phyloP scores from a whole-genome alignment of 2,888 invertebrate genomes.

The Tridacna gigas region DNA sequence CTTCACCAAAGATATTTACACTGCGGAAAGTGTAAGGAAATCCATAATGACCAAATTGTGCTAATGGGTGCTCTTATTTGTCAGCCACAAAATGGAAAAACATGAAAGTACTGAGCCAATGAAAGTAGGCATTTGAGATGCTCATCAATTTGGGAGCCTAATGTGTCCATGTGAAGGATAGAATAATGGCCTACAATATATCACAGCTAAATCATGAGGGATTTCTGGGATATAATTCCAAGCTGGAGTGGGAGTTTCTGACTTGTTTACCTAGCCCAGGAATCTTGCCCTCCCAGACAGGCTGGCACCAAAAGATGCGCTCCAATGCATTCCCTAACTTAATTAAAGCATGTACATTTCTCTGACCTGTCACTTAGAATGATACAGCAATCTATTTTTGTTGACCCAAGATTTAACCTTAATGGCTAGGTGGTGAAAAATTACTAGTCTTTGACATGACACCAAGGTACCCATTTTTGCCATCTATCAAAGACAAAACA shows the following conservation, averaged over 20 bases:
- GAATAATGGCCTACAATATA: conserved; percentile 25
- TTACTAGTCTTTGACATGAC: not conserved
- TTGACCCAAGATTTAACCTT: conserved; percentile 14
- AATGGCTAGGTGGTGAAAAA: conserved; percentile 20
- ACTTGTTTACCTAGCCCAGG: conserved; percentile 23
- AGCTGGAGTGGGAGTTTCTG: conserved; percentile 10
- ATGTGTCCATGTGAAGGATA: conserved; percentile 19
- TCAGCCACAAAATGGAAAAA: conserved; percentile 9
- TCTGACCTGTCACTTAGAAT: conserved; percentile 39
- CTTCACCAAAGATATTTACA: too few relatives aligned
- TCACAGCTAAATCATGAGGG: conserved; percentile 22
- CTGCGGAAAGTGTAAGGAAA: not conserved
- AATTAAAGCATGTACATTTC: conserved; percentile 39
- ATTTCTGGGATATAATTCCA: conserved; percentile 20
- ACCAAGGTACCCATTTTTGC: not conserved
- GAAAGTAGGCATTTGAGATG: conserved; percentile 12
- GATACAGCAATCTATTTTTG: conserved; percentile 46
- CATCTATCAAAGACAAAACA: conserved; percentile 1
- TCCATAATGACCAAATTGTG: conserved; percentile 16
- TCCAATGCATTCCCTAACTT: conserved; percentile 38
- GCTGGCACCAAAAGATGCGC: conserved; percentile 45
- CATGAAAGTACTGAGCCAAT: conserved; percentile 9
- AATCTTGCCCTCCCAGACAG: conserved; percentile 35
- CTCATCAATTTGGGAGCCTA: conserved; percentile 15
- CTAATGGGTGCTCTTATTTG: conserved; percentile 16